Base-by-base conservation (phyloP, 2,888 invertebrate genomes). In the Mongoloraphidia duomilia region DNA sequence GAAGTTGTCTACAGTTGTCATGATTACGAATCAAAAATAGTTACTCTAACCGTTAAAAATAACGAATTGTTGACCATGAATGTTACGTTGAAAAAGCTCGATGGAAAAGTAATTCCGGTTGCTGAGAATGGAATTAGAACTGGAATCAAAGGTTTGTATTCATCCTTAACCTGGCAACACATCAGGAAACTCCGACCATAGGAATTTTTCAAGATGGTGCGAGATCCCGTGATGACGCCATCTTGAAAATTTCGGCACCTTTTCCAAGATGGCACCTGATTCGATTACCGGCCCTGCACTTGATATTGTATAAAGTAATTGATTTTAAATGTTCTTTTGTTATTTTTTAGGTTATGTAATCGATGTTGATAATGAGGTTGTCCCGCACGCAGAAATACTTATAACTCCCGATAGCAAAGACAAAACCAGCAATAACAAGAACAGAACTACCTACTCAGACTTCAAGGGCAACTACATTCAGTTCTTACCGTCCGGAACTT, bases 1-100 rank as follows among this genome's bases (percentile, higher is more conserved):
- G 68, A 66, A 8, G 62, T 87, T 10, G 69, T 76, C 43, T 70
- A 84, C 33, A 68, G 72, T 13, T 80, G 80, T 50, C 72, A 76
- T 49, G 75, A 76, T 40, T 84, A 83, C 60, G 67, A 74, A 52
- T 65, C 70, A 0, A 68, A 74, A 54, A 61, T 66, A 1, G 55
- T 72, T 3, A 64, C 63, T 26, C 62, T 79, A 9, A 57, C 58
- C 1, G 69, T 81, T 1, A 57, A 59, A 2, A 61, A 67, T 9
- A 66, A 67, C 11, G 57, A 60, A 41, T 57, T 75, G 46, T 62
- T 65, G 6, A 58, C 62, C 17, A 45, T 74, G 9, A 63, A 63
- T 36, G 59, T 71, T 1, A 58, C 50, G 47, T 58, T 50, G 45
- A 41, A 44, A 50, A 50, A 26, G 42, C 41, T 37, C 42, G 52